phyloP scores from a whole-genome alignment of 1,140 invertebrate genomes.

The Heliconius melpomene region DNA sequence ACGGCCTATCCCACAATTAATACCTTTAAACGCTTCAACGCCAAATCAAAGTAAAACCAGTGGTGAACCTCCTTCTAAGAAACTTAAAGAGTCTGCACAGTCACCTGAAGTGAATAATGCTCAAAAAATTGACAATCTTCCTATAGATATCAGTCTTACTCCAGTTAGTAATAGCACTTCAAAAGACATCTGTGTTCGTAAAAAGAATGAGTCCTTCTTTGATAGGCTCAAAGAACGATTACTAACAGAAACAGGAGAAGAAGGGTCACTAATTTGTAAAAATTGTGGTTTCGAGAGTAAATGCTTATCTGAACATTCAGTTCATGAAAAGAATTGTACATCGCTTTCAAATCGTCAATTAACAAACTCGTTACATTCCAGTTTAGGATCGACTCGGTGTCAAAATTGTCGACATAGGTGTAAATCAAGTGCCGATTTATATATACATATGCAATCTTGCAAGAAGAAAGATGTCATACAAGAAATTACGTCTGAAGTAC shows the following conservation, averaged over 20 bases:
- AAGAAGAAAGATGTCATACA: slow-evolving; percentile 68
- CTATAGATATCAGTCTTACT: slow-evolving; percentile 59
- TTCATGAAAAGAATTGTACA: slow-evolving; percentile 87
- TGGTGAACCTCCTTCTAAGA: slow-evolving; percentile 69
- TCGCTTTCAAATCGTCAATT: slow-evolving; percentile 54
- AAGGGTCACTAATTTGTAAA: slow-evolving; percentile 85
- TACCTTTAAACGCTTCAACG: slow-evolving; percentile 82
- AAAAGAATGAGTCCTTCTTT: slow-evolving; percentile 90
- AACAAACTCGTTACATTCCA: slow-evolving; percentile 65
- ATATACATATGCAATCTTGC: slow-evolving; percentile 88
- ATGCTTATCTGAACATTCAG: slow-evolving; percentile 90
- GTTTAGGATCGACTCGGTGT: slow-evolving; percentile 88
- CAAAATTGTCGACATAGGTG: slow-evolving; percentile 92
- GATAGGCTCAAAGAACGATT: slow-evolving; percentile 90
- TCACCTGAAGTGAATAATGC: slow-evolving; percentile 41
- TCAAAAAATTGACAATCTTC: slow-evolving; percentile 54
- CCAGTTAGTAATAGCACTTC: slow-evolving; percentile 47
- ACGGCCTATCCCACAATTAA: slow-evolving; percentile 86
- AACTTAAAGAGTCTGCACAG: slow-evolving; percentile 61
- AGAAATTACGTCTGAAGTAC: slow-evolving; percentile 59
- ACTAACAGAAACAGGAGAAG: slow-evolving; percentile 78
- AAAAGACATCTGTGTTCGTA: slow-evolving; percentile 68
- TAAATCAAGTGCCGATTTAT: slow-evolving; percentile 89
- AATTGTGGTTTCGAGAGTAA: slow-evolving; percentile 90
- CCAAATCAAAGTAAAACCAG: slow-evolving; percentile 64